Evolutionary conservation across 2,888 invertebrate species (phyloP), one percentile per base, ranked within the genome.

Genomic region (Megamerina dolium): DNA sequence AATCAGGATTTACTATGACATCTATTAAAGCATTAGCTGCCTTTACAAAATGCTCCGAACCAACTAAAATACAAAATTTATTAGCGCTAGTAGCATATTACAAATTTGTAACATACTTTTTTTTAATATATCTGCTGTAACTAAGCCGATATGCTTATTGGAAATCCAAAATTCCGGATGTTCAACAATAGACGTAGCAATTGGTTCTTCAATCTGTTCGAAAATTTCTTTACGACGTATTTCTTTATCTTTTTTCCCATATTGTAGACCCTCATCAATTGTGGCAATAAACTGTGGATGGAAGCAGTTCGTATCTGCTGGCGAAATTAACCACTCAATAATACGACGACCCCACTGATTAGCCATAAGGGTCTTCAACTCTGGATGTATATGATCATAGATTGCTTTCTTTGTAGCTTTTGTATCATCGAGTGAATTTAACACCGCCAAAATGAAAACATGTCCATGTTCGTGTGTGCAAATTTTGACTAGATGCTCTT

Each of bases 401-500:
- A 89, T 77, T 1, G 84, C 80, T 69, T 95, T 95, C 59, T 85
- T 85, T 16, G 94, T 77, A 0, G 95, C 76, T 41, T 89, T 87
- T 0, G 95, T 96, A 64, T 97, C 96, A 65, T 97, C 96, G 2
- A 93, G 83, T 0, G 81, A 76, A 66, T 96, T 95, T 53, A 95
- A 81, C 50, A 95, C 76, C 0, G 89, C 81, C 49, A 94, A 74
- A 19, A 96, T 72, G 17, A 89, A 79, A 20, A 85, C 74, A 66
- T 93, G 87, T 0, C 93, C 95, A 54, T 89, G 82, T 68, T 95
- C 90, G 56, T 95, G 93, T 49, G 80, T 80, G 39, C 86, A 83
- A 9, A 93, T 77, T 43, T 87, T 83, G 4, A 83, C 74, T 1
- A 88, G 78, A 62, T 90, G 84, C 48, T 87, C 86, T 65, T 95